Evolutionary conservation across 2,113 vertebrate species (phyloP).

Genomic region (Calidris pugnax): DNA sequence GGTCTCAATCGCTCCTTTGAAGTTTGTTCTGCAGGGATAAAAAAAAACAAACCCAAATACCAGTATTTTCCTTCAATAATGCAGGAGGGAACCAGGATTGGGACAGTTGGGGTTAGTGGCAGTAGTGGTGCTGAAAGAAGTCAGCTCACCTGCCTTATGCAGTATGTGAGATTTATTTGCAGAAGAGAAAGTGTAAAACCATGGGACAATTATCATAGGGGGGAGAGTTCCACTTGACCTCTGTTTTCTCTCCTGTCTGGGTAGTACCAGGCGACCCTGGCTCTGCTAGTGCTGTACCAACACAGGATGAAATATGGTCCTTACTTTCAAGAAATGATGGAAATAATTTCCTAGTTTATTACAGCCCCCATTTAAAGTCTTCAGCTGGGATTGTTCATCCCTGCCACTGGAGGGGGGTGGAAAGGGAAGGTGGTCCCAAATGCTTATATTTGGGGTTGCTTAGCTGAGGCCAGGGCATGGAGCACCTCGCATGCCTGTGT

Average conservation of each 20-base stretch:
- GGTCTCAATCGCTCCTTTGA: constrained; percentile 36
- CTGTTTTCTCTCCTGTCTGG: not conserved
- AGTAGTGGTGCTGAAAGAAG: not conserved
- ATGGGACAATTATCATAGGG: not conserved
- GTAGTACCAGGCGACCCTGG: not conserved
- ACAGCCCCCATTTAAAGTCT: not conserved
- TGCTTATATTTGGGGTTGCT: not conserved
- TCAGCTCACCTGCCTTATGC: not conserved
- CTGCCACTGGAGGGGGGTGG: not conserved
- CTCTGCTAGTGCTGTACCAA: not conserved
- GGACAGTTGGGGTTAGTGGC: not conserved
- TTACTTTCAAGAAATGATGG: not conserved
- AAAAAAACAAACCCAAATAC: not conserved
- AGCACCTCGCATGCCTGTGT: fast-evolving
- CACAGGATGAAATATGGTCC: fast-evolving
- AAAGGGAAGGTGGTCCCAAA: not conserved
- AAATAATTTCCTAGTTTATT: not conserved
- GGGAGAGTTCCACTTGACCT: not conserved
- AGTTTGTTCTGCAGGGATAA: not conserved
- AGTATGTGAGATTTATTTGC: not conserved
- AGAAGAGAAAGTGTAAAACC: not conserved
- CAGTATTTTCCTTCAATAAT: not conserved
- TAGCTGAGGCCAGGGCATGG: not conserved
- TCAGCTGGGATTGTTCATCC: not conserved
- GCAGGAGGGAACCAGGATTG: not conserved